Percentiles rank a stretch among this genome's conserved stretches.
These are phyloP conservation scores for Orchesella cincta DNA, from an alignment of 1,140 invertebrate genomes.

Conservation along the genomic window DNA sequence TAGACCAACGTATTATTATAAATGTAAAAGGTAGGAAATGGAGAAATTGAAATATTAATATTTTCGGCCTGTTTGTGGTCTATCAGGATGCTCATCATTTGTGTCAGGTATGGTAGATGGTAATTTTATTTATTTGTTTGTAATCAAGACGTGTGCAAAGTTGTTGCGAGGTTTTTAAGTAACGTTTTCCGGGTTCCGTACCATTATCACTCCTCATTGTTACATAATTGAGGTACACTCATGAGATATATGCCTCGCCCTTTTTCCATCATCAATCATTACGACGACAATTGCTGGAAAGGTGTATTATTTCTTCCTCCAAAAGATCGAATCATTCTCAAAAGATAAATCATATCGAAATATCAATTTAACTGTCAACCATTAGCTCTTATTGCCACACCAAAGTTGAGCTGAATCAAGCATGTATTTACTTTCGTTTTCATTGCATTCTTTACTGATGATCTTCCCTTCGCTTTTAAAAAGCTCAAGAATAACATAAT, in stretches of 20 bases:
- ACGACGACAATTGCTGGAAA: slow-evolving; percentile 11
- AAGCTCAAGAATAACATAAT: neutral
- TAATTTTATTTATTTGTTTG: too few species aligned
- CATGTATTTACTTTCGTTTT: neutral
- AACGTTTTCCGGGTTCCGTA: too few species aligned
- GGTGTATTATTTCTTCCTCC: neutral
- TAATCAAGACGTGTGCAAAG: too few species aligned
- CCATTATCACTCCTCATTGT: too few species aligned
- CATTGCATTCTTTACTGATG: neutral
- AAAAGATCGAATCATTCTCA: neutral
- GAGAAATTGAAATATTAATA: slow-evolving; percentile 16
- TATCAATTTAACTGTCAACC: slow-evolving; percentile 19
- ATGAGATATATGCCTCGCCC: slow-evolving; percentile 1
- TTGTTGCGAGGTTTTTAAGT: too few species aligned
- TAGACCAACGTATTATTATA: neutral
- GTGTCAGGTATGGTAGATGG: too few species aligned
- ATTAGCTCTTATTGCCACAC: neutral
- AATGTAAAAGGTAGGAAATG: neutral
- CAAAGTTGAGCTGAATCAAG: neutral
- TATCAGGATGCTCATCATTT: too few species aligned
- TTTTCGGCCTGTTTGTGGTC: too few species aligned
- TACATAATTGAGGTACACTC: too few species aligned
- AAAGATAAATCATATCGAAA: slow-evolving; percentile 23
- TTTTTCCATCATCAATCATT: slow-evolving; percentile 10
- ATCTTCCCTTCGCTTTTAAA: neutral